phyloP scores from a whole-genome alignment of 2,797 vertebrate species.

The Neostethus bicornis region DNA sequence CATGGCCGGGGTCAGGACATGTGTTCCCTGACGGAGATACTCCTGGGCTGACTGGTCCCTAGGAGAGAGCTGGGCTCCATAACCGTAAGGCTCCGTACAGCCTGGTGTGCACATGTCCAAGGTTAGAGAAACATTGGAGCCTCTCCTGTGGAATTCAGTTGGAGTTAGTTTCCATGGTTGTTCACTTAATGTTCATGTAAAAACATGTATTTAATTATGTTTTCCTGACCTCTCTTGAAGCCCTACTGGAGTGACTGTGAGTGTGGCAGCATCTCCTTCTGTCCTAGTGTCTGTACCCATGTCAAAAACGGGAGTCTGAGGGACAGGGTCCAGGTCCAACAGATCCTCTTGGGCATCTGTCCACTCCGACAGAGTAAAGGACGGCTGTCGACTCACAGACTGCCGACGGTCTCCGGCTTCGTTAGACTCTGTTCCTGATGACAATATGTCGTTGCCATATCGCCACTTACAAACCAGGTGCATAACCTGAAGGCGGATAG shows the following conservation, averaged over 20 bases:
- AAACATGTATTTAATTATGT: constrained; percentile 11
- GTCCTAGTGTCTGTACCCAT: constrained; percentile 86
- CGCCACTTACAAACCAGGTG: constrained; percentile 83
- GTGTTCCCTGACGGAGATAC: constrained; percentile 90
- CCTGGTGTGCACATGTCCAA: constrained; percentile 98
- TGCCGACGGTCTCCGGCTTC: constrained; percentile 88
- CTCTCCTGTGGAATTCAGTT: constrained; percentile 82
- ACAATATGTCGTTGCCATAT: constrained; percentile 56
- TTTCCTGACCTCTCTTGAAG: constrained; percentile 92
- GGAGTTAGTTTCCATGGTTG: constrained; percentile 6
- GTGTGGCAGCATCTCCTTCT: constrained; percentile 87
- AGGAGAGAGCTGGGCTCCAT: constrained; percentile 92
- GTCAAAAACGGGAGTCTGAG: constrained; percentile 94
- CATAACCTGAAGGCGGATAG: constrained; percentile 70
- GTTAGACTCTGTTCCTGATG: constrained; percentile 43
- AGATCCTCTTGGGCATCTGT: constrained; percentile 92
- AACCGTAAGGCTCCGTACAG: constrained; percentile 93
- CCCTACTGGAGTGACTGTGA: constrained; percentile 92
- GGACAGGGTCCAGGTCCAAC: constrained; percentile 87
- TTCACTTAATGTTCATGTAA: neutral
- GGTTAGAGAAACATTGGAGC: constrained; percentile 97
- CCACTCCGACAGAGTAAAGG: constrained; percentile 98
- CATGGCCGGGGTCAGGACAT: constrained; percentile 86
- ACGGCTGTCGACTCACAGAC: constrained; percentile 96
- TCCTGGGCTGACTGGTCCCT: constrained; percentile 90